A percentile compares a stretch with the other conserved stretches of the same genome.
phyloP scores from a whole-genome alignment of 2,113 vertebrate genomes.

The Solea senegalensis region DNA sequence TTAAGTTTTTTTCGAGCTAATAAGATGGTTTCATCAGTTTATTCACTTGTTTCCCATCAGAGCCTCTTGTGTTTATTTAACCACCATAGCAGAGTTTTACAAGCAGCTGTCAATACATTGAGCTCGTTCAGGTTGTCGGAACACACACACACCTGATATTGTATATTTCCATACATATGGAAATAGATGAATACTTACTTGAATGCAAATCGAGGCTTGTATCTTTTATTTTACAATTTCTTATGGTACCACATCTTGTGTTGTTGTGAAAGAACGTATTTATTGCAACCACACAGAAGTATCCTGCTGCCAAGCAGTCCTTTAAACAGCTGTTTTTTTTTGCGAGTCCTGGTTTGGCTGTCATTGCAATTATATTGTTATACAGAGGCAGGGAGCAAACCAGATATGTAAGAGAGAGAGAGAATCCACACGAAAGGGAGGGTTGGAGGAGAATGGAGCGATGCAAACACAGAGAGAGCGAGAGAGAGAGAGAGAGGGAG shows the following conservation, averaged over 20 bases:
- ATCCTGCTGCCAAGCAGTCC: conserved; percentile 28
- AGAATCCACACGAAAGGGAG: conserved; percentile 61
- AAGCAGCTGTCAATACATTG: conserved; percentile 52
- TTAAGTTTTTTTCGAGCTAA: conserved; percentile 55
- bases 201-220: not conserved
- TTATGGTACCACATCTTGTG: not conserved
- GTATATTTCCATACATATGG: conserved; percentile 15
- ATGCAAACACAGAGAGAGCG: conserved; percentile 70
- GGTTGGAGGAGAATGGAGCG: conserved; percentile 63
- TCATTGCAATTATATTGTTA: conserved; percentile 66
- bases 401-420: conserved; percentile 43
- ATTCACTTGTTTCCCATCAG: conserved; percentile 16
- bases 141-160: not conserved
- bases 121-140: conserved; percentile 11
- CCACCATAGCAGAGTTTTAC: conserved; percentile 36
- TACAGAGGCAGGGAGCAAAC: conserved; percentile 53
- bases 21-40: conserved; percentile 55
- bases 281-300: conserved; percentile 3
- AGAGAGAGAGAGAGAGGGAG: conserved; percentile 53
- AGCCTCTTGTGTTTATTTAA: not conserved
- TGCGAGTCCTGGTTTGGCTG: conserved; percentile 47
- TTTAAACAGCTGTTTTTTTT: conserved; percentile 64
- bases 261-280: conserved; percentile 10
- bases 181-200: conserved; percentile 15
- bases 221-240: not conserved